These are phyloP conservation scores for Drosophila colorata DNA, from an alignment of 2,888 invertebrate species.

Conservation along the genomic window DNA sequence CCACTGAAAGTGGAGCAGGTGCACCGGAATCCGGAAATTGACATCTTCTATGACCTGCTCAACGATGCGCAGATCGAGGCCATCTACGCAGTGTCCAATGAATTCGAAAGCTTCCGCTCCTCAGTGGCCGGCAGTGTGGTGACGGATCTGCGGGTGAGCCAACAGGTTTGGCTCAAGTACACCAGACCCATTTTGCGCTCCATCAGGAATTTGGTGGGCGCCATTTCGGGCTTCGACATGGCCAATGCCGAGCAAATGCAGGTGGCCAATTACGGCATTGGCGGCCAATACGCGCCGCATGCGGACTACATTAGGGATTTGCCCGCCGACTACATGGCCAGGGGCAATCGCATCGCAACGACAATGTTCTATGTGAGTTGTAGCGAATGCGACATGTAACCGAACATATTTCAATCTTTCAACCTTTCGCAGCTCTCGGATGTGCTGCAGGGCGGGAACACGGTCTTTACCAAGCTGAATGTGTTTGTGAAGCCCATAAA, in stretches of 20 bases:
- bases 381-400: rapidly evolving
- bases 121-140: slow-evolving; percentile 9
- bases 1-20: slow-evolving; percentile 93
- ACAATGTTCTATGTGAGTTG: slow-evolving; percentile 96
- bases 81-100: slow-evolving; percentile 26
- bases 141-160: slow-evolving; percentile 65
- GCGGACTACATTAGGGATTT: slow-evolving; percentile 90
- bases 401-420: background rate
- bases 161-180: slow-evolving; percentile 69
- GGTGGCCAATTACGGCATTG: slow-evolving; percentile 99
- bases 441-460: slow-evolving; percentile 98
- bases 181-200: slow-evolving; percentile 32
- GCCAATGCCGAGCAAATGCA: slow-evolving; percentile 96
- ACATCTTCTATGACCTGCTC: slow-evolving; percentile 94
- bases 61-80: slow-evolving; percentile 92
- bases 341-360: slow-evolving; percentile 94
- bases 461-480: slow-evolving; percentile 96
- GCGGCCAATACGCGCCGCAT: slow-evolving; percentile 99
- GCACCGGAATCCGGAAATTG: slow-evolving; percentile 91
- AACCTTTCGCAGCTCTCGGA: slow-evolving; percentile 92
- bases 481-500: slow-evolving; percentile 94
- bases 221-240: slow-evolving; percentile 94
- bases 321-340: rapidly evolving
- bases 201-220: slow-evolving; percentile 83
- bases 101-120: slow-evolving; percentile 52